Evolutionary conservation across 2,797 vertebrate genomes (phyloP).

Genomic region (Apogon talboti): DNA sequence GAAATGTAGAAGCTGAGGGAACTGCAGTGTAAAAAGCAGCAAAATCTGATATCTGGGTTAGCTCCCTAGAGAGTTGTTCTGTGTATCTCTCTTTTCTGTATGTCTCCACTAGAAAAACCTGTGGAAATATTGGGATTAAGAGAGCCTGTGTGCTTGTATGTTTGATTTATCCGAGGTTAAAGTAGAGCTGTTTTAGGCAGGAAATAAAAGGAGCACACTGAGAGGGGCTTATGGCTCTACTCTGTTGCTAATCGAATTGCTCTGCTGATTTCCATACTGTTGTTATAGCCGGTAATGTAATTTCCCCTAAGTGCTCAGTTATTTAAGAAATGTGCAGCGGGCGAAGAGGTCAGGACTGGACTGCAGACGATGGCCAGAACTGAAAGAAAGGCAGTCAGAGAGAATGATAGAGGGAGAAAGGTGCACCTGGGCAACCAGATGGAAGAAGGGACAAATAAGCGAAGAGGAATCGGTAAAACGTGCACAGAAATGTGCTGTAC

Average conservation of each 20-base stretch:
- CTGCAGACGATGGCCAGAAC: conserved; percentile 66
- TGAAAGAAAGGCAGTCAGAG: conserved; percentile 43
- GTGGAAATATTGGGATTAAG: conserved; percentile 75
- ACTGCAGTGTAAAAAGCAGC: conserved; percentile 58
- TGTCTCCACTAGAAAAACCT: conserved; percentile 66
- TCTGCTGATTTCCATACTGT: conserved; percentile 86
- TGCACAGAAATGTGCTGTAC: conserved; percentile 15
- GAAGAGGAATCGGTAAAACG: conserved; percentile 44
- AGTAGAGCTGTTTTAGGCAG: conserved; percentile 80
- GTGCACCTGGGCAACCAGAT: conserved; percentile 62
- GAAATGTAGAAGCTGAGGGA: conserved; percentile 52
- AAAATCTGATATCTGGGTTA: conserved; percentile 80
- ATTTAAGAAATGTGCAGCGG: conserved; percentile 84
- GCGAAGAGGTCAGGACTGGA: conserved; percentile 80
- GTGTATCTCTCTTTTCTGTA: conserved; percentile 61
- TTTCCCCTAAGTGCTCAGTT: conserved; percentile 87
- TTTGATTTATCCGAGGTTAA: conserved; percentile 84
- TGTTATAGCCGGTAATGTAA: conserved; percentile 86
- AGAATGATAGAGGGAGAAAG: conserved; percentile 29
- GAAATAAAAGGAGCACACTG: conserved; percentile 81
- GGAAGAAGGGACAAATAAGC: conserved; percentile 22
- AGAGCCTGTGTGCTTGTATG: conserved; percentile 62
- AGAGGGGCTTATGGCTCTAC: conserved; percentile 80
- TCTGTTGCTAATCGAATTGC: conserved; percentile 86
- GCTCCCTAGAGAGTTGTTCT: conserved; percentile 71